Evolutionary conservation across 2,797 vertebrate species (phyloP), one percentile per base, ranked within the genome.

Genomic region (Champsocephalus esox): DNA sequence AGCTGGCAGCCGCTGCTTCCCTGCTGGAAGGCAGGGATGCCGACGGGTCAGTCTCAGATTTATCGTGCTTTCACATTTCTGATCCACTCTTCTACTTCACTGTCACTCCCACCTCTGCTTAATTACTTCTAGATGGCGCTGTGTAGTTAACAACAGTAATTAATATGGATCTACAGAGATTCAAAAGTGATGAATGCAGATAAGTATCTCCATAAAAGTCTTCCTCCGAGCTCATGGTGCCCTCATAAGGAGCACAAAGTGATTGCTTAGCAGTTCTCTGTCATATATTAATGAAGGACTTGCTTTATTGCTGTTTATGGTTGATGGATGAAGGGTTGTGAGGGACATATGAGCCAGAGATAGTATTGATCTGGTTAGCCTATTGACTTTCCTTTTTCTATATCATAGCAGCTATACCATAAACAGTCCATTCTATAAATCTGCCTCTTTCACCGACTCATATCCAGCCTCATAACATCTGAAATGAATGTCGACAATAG

Each of bases 21-120:
- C 87, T 96, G 76, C 89, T 99, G 85, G 88, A 93, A 77, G 94
- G 94, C 77, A 96, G 91, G 89, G 96, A 99, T 9, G 97, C 97
- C 3, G 98, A 99, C 73, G 98, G 98, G 98, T 99, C 49, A 66
- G 97, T 94, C 49, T 84, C 70, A 1, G 0, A 55, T 73, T 74
- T 56, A 34, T 41, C 45, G 1, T n/a, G 43, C 70, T 17, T 70
- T 46, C 0, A 73, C 24, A 13, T 61, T 58, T 61, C 50, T 78
- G 19, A 49, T 48, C 14, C 19, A 34, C 14, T 2, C 41, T 64
- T n/a, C 7, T 28, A 24, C 61, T 43, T 52, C 48, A 66, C 32
- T 43, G 9, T 44, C 54, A 32, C 16, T 7, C 38, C 61, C 8
- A 3, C 2, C 64, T 67, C 44, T 4, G 41, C 41, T 28, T 54